Base-by-base conservation (phyloP, 2,888 invertebrate genomes). In the Cloeon dipterum region DNA sequence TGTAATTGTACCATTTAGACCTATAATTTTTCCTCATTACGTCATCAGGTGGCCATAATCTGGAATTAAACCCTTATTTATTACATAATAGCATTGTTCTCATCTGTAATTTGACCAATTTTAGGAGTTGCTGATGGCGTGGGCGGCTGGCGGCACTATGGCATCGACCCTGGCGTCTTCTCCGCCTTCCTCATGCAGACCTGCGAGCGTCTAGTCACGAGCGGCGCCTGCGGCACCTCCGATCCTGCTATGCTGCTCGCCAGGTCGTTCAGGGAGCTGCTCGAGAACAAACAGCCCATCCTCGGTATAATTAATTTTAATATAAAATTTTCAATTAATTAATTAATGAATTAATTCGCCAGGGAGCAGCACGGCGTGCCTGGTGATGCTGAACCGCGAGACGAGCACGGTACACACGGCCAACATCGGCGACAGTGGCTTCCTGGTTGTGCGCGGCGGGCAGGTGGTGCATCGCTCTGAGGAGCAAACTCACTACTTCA, bases 41-140 rank as follows among this genome's bases (percentile, higher is more conserved):
- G n/a, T n/a, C n/a, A n/a, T n/a, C n/a, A n/a, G n/a, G n/a, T n/a
- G n/a, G n/a, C n/a, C n/a, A n/a, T n/a, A n/a, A n/a, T n/a, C n/a
- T n/a, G n/a, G n/a, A n/a, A n/a, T n/a, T n/a, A n/a, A n/a, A n/a
- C n/a, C n/a, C n/a, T n/a, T n/a, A n/a, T n/a, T n/a, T n/a, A n/a
- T n/a, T n/a, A n/a, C n/a, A n/a, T n/a, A n/a, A n/a, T n/a, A n/a
- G n/a, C n/a, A n/a, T n/a, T n/a, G n/a, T n/a, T n/a, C n/a, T n/a
- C n/a, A n/a, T n/a, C n/a, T n/a, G n/a, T n/a, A n/a, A n/a, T n/a
- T n/a, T n/a, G n/a, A n/a, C n/a, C n/a, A n/a, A n/a, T n/a, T n/a
- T n/a, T 52, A 91, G 96, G 94, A 52, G 93, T 96, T 47, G 96
- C 96, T 41, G 96, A 96, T 60, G 96, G 96, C 44, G 96, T 96